Evolutionary conservation across 2,888 invertebrate genomes (phyloP).

Genomic region (Cosmia pyralina): DNA sequence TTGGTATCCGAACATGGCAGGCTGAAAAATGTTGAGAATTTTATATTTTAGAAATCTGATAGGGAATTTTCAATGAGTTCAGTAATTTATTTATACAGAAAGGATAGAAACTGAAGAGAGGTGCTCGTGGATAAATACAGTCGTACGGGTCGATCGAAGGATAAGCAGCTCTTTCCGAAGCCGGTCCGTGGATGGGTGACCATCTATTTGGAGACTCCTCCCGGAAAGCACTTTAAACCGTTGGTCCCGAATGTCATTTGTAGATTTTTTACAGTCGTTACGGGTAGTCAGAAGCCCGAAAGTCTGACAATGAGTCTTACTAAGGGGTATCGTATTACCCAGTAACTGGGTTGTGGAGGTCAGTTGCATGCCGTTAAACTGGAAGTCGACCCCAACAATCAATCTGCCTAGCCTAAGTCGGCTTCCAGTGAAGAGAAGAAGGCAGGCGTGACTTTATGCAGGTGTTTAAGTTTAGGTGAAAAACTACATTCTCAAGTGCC

Average conservation of each 20-base stretch:
- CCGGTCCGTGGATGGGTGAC: neutral
- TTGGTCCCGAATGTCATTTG: neutral
- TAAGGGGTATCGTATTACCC: neutral
- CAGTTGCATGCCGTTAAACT: too few relatives aligned
- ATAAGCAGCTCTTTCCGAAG: neutral
- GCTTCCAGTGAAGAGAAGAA: neutral
- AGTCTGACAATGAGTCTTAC: neutral
- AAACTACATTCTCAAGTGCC: neutral
- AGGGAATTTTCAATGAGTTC: conserved; percentile 3
- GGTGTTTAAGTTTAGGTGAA: neutral
- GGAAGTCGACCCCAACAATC: too few relatives aligned
- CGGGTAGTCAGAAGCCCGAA: too few relatives aligned
- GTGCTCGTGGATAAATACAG: neutral
- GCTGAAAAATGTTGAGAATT: conserved; percentile 16
- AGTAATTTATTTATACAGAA: neutral
- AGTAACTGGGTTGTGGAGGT: neutral
- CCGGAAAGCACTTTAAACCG: neutral
- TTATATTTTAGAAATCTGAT: conserved; percentile 1
- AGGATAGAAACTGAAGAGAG: neutral
- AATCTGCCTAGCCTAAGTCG: neutral
- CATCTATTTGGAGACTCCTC: neutral
- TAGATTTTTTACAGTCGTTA: neutral
- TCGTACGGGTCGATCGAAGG: neutral
- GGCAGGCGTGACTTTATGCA: too few relatives aligned
- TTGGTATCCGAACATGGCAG: conserved; percentile 18